Conservation (phyloP, 2,797 vertebrate species). For the Serranus cabrilla region DNA sequence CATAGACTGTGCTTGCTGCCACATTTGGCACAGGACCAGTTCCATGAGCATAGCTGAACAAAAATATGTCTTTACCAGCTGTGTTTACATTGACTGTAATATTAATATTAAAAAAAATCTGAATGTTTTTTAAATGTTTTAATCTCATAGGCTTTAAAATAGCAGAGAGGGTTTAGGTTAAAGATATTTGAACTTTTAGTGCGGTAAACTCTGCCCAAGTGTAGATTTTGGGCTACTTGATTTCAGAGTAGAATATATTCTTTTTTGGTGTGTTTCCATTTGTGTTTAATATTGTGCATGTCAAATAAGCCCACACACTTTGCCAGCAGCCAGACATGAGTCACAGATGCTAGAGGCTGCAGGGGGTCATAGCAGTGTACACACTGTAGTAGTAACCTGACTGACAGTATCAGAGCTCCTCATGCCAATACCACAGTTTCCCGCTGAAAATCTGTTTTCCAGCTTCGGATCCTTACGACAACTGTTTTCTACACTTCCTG, state of each 20-base stretch:
- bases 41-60: background rate
- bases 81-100: conserved; percentile 15
- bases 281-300: conserved; percentile 13
- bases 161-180: background rate
- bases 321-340: conserved; percentile 44
- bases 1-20: background rate
- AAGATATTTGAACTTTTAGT: background rate
- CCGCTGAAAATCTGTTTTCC: conserved; percentile 25
- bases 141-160: conserved; percentile 9
- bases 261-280: conserved; percentile 4
- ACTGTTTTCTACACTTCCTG: background rate
- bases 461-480: conserved; percentile 22
- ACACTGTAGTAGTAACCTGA: conserved; percentile 39
- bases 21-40: conserved; percentile 8
- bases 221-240: background rate
- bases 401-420: conserved; percentile 32
- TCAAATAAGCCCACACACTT: conserved; percentile 34
- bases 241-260: background rate
- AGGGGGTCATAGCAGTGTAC: conserved; percentile 24
- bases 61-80: background rate
- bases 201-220: background rate
- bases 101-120: background rate
- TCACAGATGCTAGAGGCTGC: conserved; percentile 48
- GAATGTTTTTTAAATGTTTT: background rate
- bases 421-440: conserved; percentile 42